phyloP scores from a whole-genome alignment of 2,888 invertebrate genomes.

The Melinaea menophilus region DNA sequence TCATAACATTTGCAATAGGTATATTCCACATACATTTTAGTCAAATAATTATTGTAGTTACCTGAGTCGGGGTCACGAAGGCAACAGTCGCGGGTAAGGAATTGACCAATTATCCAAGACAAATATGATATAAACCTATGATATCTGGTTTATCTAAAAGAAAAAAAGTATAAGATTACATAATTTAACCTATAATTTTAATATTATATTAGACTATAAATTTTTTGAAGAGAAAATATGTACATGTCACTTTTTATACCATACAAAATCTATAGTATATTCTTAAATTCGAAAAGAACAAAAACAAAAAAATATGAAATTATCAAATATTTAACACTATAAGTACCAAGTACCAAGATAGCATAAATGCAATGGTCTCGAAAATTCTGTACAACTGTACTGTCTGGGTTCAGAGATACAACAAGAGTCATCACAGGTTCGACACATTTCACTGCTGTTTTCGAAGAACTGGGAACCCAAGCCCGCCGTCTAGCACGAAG shows the following conservation, averaged over 20 bases:
- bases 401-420: slow-evolving; percentile 81
- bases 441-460: slow-evolving; percentile 81
- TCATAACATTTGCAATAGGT: too few relatives aligned
- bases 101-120: not conserved
- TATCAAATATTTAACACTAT: not conserved
- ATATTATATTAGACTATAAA: too few relatives aligned
- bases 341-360: slow-evolving; percentile 54
- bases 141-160: too few relatives aligned
- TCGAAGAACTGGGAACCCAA: slow-evolving; percentile 87
- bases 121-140: not conserved
- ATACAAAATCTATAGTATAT: not conserved
- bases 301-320: not conserved
- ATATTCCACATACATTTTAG: too few relatives aligned
- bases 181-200: too few relatives aligned
- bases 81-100: slow-evolving; percentile 80
- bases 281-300: not conserved
- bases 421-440: slow-evolving; percentile 81
- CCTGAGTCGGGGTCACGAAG: slow-evolving; percentile 84
- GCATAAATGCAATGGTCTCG: slow-evolving; percentile 81
- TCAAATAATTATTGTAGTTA: slow-evolving; percentile 42
- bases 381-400: slow-evolving; percentile 82
- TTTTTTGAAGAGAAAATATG: too few relatives aligned
- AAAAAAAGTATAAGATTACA: too few relatives aligned
- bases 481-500: slow-evolving; percentile 84
- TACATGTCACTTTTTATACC: too few relatives aligned